Conservation (phyloP, 2,888 invertebrate genomes). For the Pyralis farinalis region DNA sequence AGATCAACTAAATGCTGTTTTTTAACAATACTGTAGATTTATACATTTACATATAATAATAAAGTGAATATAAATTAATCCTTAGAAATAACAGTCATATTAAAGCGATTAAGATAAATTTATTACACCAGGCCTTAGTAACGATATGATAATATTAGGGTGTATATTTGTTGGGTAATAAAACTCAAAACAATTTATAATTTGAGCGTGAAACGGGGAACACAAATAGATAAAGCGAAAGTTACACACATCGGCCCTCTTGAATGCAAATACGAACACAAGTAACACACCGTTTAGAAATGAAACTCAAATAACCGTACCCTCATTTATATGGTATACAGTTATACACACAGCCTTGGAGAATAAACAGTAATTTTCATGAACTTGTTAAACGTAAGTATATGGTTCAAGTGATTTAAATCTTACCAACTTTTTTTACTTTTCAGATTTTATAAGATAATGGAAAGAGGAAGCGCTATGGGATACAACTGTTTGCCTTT, state of each 20-base stretch:
- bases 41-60: too few relatives aligned
- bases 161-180: conserved; percentile 1
- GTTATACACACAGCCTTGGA: conserved; percentile 1
- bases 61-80: not conserved
- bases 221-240: conserved; percentile 21
- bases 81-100: not conserved
- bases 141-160: conserved; percentile 4
- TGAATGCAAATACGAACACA: conserved; percentile 34
- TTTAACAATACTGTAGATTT: too few relatives aligned
- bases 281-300: conserved; percentile 42
- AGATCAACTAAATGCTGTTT: too few relatives aligned
- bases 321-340: conserved; percentile 37
- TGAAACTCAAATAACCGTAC: conserved; percentile 52
- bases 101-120: not conserved
- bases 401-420: too few relatives aligned
- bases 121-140: not conserved
- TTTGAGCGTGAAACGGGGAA: conserved; percentile 16
- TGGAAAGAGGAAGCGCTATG: too few relatives aligned
- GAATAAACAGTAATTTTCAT: not conserved
- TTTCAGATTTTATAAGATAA: too few relatives aligned
- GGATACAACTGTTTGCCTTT: too few relatives aligned
- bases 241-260: conserved; percentile 28
- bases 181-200: conserved; percentile 12
- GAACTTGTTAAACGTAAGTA: too few relatives aligned
- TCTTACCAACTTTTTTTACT: too few relatives aligned